phyloP scores from a whole-genome alignment of 1,140 invertebrate genomes.

The Brachionus manjavacas region DNA sequence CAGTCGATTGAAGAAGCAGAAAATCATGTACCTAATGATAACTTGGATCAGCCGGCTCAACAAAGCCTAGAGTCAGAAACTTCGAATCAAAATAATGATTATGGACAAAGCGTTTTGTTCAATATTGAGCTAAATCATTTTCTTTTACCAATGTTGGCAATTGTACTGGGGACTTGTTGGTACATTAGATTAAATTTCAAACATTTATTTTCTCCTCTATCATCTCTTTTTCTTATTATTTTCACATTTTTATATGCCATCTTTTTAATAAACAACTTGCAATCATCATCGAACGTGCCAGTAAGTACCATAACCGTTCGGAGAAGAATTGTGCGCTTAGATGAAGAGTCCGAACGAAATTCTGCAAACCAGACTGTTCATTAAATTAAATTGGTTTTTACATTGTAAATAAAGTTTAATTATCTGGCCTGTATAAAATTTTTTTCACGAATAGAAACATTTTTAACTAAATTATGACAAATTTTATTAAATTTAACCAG shows the following conservation, averaged over 20 bases:
- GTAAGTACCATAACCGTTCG: not conserved
- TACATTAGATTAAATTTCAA: constrained; percentile 34
- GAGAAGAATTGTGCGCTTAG: not conserved
- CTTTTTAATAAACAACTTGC: constrained; percentile 27
- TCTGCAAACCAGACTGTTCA: not conserved
- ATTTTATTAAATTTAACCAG: not conserved
- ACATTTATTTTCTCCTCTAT: constrained; percentile 38
- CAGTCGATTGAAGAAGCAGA: not conserved
- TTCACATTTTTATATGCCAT: constrained; percentile 28
- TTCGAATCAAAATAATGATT: not conserved
- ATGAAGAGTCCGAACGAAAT: not conserved
- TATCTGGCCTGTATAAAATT: not conserved
- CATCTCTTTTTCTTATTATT: constrained; percentile 25
- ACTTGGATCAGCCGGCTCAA: not conserved
- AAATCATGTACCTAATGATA: not conserved
- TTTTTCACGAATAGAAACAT: not conserved
- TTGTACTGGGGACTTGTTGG: constrained; percentile 32
- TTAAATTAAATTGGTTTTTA: not conserved
- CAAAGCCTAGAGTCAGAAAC: not conserved
- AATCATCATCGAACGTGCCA: not conserved
- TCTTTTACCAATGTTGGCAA: constrained; percentile 1
- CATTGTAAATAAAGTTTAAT: not conserved
- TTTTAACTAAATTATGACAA: not conserved
- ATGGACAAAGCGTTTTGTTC: not conserved
- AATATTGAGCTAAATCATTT: constrained; percentile 9